Percentiles rank a stretch among this genome's conserved stretches.
These are phyloP conservation scores for Rhinichthys klamathensis DNA, from an alignment of 2,113 vertebrate genomes.

Conservation along the genomic window DNA sequence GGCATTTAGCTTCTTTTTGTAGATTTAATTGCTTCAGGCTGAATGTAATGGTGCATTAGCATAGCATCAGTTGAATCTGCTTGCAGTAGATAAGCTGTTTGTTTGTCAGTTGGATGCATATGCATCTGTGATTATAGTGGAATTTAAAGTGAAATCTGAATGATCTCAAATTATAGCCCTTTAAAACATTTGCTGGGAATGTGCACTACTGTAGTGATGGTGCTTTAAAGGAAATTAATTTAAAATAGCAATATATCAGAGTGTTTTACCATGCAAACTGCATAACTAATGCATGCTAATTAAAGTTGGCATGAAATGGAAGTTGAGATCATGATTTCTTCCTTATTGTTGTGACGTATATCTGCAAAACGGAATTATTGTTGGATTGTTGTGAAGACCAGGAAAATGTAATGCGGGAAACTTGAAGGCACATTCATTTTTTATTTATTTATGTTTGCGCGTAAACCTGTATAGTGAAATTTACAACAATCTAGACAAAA, in stretches of 20 bases:
- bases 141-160: slow-evolving; percentile 19
- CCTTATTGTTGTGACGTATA: neutral
- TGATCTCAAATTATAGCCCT: neutral
- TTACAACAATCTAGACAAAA: no score
- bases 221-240: neutral
- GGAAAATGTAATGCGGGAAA: no score
- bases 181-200: neutral
- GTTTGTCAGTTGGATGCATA: slow-evolving; percentile 8
- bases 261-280: neutral
- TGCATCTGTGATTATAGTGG: slow-evolving; percentile 24
- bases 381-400: no score
- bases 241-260: neutral
- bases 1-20: neutral
- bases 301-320: neutral
- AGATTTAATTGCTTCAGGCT: neutral
- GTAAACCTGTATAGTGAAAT: no score
- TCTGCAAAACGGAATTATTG: no score
- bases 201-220: neutral
- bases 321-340: neutral
- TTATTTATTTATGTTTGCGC: no score
- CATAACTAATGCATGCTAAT: neutral
- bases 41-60: neutral
- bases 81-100: slow-evolving; percentile 1
- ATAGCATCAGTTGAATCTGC: neutral
- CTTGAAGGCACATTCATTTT: no score